phyloP scores from a whole-genome alignment of 2,797 vertebrate species.

The Melanotaenia maccullochi region DNA sequence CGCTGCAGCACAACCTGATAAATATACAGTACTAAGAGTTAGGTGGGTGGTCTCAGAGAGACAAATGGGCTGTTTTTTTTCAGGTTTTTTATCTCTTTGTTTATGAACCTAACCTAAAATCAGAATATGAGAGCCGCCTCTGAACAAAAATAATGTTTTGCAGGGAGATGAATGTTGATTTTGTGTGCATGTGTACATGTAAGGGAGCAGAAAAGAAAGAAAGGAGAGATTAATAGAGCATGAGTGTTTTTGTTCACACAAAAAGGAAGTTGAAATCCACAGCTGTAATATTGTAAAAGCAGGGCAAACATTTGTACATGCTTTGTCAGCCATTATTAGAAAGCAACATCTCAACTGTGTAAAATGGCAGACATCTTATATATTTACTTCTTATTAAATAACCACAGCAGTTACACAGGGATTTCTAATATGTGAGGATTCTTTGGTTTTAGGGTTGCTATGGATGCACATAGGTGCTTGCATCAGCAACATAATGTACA shows the following conservation, averaged over 20 bases:
- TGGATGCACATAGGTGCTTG: neutral
- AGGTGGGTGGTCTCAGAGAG: constrained; percentile 46
- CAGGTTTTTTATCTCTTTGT: constrained; percentile 33
- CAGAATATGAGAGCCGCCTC: constrained; percentile 18
- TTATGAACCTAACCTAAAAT: constrained; percentile 10
- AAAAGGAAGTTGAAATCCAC: neutral
- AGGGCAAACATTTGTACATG: neutral
- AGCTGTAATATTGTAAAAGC: neutral
- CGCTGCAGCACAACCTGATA: constrained; percentile 30
- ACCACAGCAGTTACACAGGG: neutral
- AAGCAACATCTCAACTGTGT: too few relatives aligned
- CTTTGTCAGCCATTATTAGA: neutral
- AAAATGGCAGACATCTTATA: neutral
- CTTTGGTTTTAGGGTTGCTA: neutral
- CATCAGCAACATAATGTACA: neutral
- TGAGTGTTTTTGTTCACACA: neutral
- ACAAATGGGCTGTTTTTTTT: constrained; percentile 11
- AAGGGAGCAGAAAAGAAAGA: constrained; percentile 10
- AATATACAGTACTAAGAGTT: constrained; percentile 25
- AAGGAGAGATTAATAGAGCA: neutral
- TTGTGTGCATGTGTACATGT: constrained; percentile 12
- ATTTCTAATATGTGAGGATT: neutral
- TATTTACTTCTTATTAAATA: neutral
- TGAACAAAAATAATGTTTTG: constrained; percentile 25
- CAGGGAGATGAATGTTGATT: neutral